phyloP scores from a whole-genome alignment of 2,113 vertebrate species.

The Crotalus horridus region DNA sequence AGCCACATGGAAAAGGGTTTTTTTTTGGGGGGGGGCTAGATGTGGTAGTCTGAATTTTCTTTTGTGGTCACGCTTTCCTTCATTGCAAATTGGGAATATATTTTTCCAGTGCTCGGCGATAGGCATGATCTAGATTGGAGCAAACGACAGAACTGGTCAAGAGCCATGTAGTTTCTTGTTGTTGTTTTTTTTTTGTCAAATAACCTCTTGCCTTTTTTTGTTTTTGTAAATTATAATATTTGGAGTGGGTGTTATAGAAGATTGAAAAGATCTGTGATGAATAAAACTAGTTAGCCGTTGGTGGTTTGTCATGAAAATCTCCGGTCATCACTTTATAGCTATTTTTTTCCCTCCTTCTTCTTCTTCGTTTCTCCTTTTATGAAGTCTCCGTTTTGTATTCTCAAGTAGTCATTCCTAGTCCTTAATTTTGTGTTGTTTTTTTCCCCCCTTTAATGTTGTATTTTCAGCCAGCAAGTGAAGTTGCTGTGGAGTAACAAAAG shows the following conservation, averaged over 20 bases:
- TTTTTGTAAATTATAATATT: constrained; percentile 59
- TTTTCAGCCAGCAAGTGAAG: constrained; percentile 40
- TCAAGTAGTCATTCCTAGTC: constrained; percentile 32
- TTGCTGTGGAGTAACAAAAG: constrained; percentile 24
- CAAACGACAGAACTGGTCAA: constrained; percentile 38
- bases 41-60: constrained; percentile 39
- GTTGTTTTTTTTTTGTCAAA: constrained; percentile 54
- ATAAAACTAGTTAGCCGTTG: constrained; percentile 61
- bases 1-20: constrained; percentile 24
- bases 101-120: constrained; percentile 44
- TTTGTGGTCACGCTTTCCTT: constrained; percentile 18
- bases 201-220: constrained; percentile 51
- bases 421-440: constrained; percentile 40
- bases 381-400: constrained; percentile 48
- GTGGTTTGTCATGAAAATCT: constrained; percentile 53
- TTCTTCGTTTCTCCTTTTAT: constrained; percentile 44
- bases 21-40: not conserved
- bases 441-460: not conserved
- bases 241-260: constrained; percentile 42
- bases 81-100: constrained; percentile 42
- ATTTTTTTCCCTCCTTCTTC: constrained; percentile 35
- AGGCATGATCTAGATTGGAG: constrained; percentile 34
- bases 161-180: constrained; percentile 54
- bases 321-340: constrained; percentile 43
- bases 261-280: constrained; percentile 55